Evolutionary conservation across 2,888 invertebrate genomes (phyloP).

Genomic region (Exocentrus adspersus): DNA sequence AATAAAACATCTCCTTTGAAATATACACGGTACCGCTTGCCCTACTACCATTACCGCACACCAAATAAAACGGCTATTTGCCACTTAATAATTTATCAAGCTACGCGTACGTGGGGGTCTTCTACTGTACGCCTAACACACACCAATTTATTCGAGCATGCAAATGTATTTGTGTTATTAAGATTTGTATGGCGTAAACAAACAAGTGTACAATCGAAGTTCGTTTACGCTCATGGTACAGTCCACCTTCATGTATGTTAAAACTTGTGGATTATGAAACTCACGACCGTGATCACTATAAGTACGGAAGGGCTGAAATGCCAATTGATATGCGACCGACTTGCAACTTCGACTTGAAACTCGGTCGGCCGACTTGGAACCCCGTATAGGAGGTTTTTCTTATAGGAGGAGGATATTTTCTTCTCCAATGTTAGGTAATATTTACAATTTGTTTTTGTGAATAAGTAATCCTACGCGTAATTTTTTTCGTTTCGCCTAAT

Average conservation of each 20-base stretch:
- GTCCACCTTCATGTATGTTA: no score
- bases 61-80: not conserved
- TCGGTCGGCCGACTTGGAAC: no score
- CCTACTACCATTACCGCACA: not conserved
- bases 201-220: constrained; percentile 32
- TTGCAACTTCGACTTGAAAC: no score
- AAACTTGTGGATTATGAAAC: no score
- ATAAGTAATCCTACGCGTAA: not conserved
- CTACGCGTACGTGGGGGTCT: not conserved
- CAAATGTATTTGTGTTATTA: constrained; percentile 13
- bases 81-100: constrained; percentile 18
- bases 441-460: no score
- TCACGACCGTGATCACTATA: no score
- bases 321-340: no score
- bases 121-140: not conserved
- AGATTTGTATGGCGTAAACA: constrained; percentile 14
- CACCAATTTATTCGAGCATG: constrained; percentile 16
- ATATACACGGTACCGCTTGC: not conserved
- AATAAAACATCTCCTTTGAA: not conserved
- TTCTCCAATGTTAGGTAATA: no score
- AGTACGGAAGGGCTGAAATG: no score
- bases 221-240: constrained; percentile 29
- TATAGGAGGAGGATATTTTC: no score
- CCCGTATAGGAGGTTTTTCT: no score
- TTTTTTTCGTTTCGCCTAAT: not conserved